Conservation (phyloP, 2,888 invertebrate species). For the Catocala nupta region DNA sequence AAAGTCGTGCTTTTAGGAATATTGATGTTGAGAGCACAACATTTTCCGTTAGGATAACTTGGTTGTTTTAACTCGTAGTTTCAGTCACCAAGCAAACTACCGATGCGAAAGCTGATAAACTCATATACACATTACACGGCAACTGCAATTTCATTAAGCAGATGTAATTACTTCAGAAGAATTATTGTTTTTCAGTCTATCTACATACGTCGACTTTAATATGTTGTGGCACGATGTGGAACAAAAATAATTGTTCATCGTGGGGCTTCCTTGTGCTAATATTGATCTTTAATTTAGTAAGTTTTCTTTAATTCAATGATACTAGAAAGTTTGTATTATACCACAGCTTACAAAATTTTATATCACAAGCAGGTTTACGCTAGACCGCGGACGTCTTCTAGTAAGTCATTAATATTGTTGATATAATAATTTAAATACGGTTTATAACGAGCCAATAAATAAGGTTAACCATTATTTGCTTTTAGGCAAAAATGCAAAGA, state of each 20-base stretch:
- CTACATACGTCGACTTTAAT: constrained; percentile 18
- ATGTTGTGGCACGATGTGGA: constrained; percentile 28
- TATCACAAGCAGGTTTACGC: neutral
- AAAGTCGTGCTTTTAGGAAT: constrained; percentile 9
- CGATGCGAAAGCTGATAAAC: constrained; percentile 35
- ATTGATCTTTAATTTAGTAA: constrained; percentile 42
- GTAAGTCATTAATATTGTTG: neutral
- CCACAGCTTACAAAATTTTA: neutral
- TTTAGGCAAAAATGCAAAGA: neutral
- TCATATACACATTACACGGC: constrained; percentile 65
- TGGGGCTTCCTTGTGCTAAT: constrained; percentile 36
- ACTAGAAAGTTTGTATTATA: neutral
- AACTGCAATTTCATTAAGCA: constrained; percentile 63
- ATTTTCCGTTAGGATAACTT: neutral
- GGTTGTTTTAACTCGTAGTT: neutral
- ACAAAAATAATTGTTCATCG: constrained; percentile 39
- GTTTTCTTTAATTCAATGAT: constrained; percentile 20
- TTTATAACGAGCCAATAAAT: neutral
- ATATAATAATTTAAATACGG: neutral
- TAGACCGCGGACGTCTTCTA: neutral
- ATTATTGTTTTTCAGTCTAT: constrained; percentile 40
- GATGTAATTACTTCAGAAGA: constrained; percentile 57
- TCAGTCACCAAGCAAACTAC: neutral
- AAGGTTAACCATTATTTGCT: neutral
- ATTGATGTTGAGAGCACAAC: neutral